These are phyloP conservation scores for Ellobium chinense DNA, from an alignment of 2,888 invertebrate species.

Conservation along the genomic window DNA sequence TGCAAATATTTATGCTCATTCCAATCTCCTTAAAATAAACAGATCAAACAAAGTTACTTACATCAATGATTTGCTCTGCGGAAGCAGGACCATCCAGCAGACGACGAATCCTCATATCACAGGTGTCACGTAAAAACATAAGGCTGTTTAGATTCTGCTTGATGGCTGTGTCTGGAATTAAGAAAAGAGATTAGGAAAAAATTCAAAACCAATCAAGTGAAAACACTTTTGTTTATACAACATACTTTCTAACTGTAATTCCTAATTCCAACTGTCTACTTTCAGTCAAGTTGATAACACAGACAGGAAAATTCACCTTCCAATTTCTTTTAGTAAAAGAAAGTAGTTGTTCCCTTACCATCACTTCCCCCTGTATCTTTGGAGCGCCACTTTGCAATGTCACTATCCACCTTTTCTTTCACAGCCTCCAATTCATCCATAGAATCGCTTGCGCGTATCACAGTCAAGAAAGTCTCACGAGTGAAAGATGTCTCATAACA, in stretches of 20 bases:
- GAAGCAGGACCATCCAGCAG: slow-evolving; percentile 81
- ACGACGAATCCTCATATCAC: slow-evolving; percentile 84
- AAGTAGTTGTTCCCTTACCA: slow-evolving; percentile 75
- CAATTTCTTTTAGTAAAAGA: too few relatives aligned
- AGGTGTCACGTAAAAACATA: slow-evolving; percentile 87
- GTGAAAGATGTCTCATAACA: slow-evolving; percentile 88
- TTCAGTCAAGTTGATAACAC: too few relatives aligned
- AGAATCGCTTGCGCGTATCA: slow-evolving; percentile 88
- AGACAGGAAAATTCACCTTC: too few relatives aligned
- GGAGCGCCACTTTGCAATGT: slow-evolving; percentile 87
- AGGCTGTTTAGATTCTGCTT: slow-evolving; percentile 93
- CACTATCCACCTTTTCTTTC: slow-evolving; percentile 88
- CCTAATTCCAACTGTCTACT: too few relatives aligned
- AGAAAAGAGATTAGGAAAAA: too few relatives aligned
- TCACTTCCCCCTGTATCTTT: slow-evolving; percentile 92
- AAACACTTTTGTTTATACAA: too few relatives aligned
- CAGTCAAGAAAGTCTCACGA: slow-evolving; percentile 91
- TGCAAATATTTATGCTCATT: too few relatives aligned
- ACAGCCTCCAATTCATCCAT: slow-evolving; percentile 90
- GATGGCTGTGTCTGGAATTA: slow-evolving; percentile 85
- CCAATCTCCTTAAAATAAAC: background rate
- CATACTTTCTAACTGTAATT: too few relatives aligned
- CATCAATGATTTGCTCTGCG: slow-evolving; percentile 63
- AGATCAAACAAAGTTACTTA: slow-evolving; percentile 51
- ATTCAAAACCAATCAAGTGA: too few relatives aligned